Evolutionary conservation across 2,797 vertebrate species (phyloP).

Genomic region (Amphiprion clarkii): DNA sequence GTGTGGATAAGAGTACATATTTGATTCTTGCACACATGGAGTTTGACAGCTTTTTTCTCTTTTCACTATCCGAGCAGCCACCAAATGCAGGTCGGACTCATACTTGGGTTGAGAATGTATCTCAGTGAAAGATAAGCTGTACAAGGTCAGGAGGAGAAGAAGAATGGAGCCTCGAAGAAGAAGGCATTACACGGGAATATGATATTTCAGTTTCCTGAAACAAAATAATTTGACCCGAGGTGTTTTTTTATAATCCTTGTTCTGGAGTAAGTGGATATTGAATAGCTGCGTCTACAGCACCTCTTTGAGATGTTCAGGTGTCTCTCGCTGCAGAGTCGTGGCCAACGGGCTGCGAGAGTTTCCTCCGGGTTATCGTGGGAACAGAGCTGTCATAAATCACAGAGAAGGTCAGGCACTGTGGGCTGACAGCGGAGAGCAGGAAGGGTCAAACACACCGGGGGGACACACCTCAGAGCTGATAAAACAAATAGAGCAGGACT

Average conservation of each 20-base stretch:
- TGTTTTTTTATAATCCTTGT: constrained; percentile 10
- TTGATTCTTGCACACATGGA: too few species aligned
- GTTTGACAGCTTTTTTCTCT: too few species aligned
- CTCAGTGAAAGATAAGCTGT: constrained; percentile 15
- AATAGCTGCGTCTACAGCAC: constrained; percentile 34
- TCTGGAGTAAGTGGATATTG: constrained; percentile 4
- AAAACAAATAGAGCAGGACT: constrained; percentile 63
- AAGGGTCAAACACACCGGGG: constrained; percentile 61
- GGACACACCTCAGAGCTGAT: constrained; percentile 49
- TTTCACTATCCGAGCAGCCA: not conserved
- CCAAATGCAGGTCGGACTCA: constrained; percentile 1
- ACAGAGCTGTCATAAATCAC: constrained; percentile 70
- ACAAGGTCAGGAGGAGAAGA: constrained; percentile 7
- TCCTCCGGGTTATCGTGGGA: constrained; percentile 45
- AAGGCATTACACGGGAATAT: constrained; percentile 10
- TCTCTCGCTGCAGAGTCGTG: constrained; percentile 9
- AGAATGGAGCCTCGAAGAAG: not conserved
- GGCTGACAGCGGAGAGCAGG: constrained; percentile 52
- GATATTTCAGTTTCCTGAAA: constrained; percentile 43
- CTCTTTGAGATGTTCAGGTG: constrained; percentile 38
- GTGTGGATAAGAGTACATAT: too few species aligned
- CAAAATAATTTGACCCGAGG: constrained; percentile 27
- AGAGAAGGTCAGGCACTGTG: constrained; percentile 58
- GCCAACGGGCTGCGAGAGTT: constrained; percentile 16
- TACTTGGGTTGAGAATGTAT: not conserved